Base-by-base conservation (phyloP, 1,140 invertebrate genomes). In the Cryptotermes secundus region DNA sequence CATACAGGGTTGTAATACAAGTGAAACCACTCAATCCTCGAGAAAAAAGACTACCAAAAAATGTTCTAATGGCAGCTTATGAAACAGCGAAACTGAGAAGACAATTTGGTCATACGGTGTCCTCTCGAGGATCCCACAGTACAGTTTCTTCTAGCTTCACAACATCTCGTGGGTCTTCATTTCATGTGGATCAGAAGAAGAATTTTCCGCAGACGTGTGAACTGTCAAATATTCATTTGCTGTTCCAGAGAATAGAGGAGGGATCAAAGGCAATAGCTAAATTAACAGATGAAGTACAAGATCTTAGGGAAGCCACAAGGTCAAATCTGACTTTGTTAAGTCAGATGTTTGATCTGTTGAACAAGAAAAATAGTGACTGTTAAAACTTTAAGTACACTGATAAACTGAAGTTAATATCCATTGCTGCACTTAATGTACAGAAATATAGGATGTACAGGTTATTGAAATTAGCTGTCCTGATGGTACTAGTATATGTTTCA, bases 1-100 rank as follows among this genome's bases (percentile, higher is more conserved):
- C 95, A 0, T 95, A 96, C 85, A 90, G 95, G 84, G 95, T 95
- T 2, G 94, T 96, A 4, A 86, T 96, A 7, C 95, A 95, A 84
- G 95, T 96, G 0, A 94, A 95, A 87, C 95, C 95, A 0, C 89
- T 96, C 26, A 96, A 96, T 90, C 95, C 95, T 0, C 92, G 94
- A 82, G 95, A 96, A 87, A 96, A 95, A 87, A 92, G 95, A 36
- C 87, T 96, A 34, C 95, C 95, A 0, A 91, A 92, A 35, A 94
- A 96, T 83, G 93, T 96, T 84, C 92, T 96, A 86, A 92, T 93
- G 89, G 92, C 93, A 14, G 95, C 95, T 9, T 93, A 95, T 86
- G 93, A 95, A 85, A 93, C 96, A 42, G 95, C 94, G 0, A 95
- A 94, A 87, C 92, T 93, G 79, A 90, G 84, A 34, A 72, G 59